Evolutionary conservation across 2,888 invertebrate species (phyloP).

Genomic region (Schizaphis graminum): DNA sequence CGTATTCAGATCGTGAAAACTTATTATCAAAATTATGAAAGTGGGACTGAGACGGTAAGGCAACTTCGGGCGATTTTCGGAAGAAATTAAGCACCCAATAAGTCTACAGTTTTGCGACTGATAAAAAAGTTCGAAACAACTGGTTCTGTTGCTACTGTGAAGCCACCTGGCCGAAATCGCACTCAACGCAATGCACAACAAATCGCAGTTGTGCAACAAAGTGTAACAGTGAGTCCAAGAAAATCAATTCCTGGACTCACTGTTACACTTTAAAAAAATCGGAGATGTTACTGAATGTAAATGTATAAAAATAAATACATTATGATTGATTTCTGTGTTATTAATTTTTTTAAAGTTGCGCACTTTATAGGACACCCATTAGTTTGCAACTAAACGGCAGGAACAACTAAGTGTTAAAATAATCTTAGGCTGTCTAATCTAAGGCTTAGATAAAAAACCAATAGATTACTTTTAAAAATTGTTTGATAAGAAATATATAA

Average conservation of each 20-base stretch:
- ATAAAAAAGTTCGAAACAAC: conserved; percentile 27
- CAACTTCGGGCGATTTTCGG: neutral
- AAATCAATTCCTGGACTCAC: conserved; percentile 6
- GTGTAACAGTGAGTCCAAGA: neutral
- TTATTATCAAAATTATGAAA: neutral
- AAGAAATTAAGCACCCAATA: conserved; percentile 10
- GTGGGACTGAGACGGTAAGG: neutral
- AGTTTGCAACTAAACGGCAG: too few species aligned
- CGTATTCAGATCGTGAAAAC: neutral
- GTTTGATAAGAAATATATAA: too few species aligned
- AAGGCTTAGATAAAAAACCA: too few species aligned
- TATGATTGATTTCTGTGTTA: too few species aligned
- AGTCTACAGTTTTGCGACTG: conserved; percentile 8
- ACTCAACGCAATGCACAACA: neutral
- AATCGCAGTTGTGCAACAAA: neutral
- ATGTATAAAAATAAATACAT: too few species aligned
- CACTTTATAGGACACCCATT: too few species aligned
- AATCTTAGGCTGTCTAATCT: too few species aligned
- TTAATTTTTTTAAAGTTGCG: too few species aligned
- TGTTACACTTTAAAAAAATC: too few species aligned
- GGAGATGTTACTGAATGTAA: too few species aligned
- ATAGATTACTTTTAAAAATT: too few species aligned
- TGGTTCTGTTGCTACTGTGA: conserved; percentile 16
- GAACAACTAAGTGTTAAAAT: too few species aligned
- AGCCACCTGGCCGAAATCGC: neutral